Conservation (phyloP, 2,797 vertebrate genomes). For the Falco cherrug region DNA sequence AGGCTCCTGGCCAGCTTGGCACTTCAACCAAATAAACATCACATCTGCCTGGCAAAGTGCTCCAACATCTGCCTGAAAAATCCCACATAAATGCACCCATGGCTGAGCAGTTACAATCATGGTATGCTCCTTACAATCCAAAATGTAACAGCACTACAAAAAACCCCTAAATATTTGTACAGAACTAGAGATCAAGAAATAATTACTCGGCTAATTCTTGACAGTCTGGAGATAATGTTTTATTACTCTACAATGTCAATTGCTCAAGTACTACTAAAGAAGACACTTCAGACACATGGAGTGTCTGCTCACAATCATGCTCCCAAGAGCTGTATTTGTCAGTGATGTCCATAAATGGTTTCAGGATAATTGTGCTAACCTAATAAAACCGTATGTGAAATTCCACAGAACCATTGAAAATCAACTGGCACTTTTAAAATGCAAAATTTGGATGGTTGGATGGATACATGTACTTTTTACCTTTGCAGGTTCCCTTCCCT, state of each 20-base stretch:
- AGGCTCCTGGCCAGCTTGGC: conserved; percentile 26
- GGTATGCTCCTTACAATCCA: not conserved
- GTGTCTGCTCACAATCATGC: not conserved
- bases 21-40: not conserved
- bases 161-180: conserved; percentile 19
- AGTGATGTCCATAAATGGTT: not conserved
- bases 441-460: not conserved
- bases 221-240: not conserved
- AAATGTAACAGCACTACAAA: not conserved
- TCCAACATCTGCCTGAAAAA: conserved; percentile 39
- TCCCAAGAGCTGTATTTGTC: not conserved
- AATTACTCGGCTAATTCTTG: conserved; percentile 43
- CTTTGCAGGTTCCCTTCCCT: not conserved
- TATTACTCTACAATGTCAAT: not conserved
- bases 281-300: conserved; percentile 30
- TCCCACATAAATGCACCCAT: not conserved
- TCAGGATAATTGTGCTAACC: conserved; percentile 24
- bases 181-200: conserved; percentile 3
- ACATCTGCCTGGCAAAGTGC: conserved; percentile 34
- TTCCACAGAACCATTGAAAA: not conserved
- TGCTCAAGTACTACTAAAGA: conserved; percentile 22
- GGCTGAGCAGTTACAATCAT: not conserved
- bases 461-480: not conserved
- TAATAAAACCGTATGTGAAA: not conserved
- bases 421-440: not conserved